phyloP scores from a whole-genome alignment of 2,888 invertebrate genomes.

The Cantharis nigra region DNA sequence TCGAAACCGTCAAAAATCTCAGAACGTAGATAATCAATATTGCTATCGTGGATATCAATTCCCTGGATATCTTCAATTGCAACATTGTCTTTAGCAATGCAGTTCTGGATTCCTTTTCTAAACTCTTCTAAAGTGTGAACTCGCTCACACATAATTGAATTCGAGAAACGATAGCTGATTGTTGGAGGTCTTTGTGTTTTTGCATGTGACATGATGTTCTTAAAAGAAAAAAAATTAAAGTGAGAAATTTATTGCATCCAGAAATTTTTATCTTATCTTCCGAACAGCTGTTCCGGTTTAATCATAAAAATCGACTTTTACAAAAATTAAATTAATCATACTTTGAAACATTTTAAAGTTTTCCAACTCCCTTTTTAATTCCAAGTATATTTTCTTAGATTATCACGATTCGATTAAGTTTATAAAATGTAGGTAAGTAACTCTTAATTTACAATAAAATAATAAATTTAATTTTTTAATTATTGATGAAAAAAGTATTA shows the following conservation, averaged over 20 bases:
- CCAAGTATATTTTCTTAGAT: no score
- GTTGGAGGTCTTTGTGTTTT: not conserved
- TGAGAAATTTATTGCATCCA: not conserved
- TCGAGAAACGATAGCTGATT: conserved; percentile 14
- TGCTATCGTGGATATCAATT: conserved; percentile 11
- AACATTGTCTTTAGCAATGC: conserved; percentile 7
- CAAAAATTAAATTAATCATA: no score
- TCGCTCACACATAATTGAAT: conserved; percentile 10
- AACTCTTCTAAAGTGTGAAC: not conserved
- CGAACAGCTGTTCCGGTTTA: no score
- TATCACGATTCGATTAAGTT: no score
- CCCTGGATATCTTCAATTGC: conserved; percentile 10
- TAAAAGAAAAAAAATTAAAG: not conserved
- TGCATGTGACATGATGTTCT: not conserved
- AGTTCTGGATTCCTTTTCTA: conserved; percentile 3
- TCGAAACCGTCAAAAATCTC: conserved; percentile 8
- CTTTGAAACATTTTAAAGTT: no score
- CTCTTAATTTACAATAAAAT: no score
- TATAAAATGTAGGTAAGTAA: no score
- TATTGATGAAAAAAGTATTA: no score
- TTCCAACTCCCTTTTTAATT: no score
- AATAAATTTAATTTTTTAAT: no score
- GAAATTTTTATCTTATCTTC: no score
- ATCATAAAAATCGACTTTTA: no score
- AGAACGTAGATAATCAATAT: conserved; percentile 8